These are phyloP conservation scores for Matsumurasca onukii DNA, from an alignment of 1,140 invertebrate species.

Conservation along the genomic window DNA sequence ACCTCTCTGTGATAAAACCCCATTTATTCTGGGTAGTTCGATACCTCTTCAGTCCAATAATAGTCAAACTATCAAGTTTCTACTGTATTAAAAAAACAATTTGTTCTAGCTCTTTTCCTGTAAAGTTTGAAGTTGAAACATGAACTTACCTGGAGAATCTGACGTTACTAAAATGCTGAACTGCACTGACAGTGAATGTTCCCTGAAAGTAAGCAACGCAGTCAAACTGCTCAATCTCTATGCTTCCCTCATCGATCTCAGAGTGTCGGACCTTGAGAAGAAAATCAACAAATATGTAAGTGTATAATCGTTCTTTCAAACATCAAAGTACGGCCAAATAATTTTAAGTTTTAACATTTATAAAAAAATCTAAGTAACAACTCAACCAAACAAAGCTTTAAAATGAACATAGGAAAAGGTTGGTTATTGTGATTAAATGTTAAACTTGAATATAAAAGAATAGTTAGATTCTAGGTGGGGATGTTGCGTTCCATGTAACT, in stretches of 20 bases:
- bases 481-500: not conserved
- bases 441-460: not conserved
- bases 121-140: no score
- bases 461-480: not conserved
- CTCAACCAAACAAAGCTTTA: not conserved
- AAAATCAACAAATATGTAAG: constrained; percentile 33
- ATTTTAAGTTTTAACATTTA: not conserved
- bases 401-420: not conserved
- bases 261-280: not conserved
- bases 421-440: not conserved
- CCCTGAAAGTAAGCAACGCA: constrained; percentile 15
- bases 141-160: no score
- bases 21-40: no score
- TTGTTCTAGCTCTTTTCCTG: no score
- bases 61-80: no score
- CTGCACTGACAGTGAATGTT: no score
- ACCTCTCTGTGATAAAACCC: no score
- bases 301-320: not conserved
- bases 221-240: constrained; percentile 9
- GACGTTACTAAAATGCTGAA: no score
- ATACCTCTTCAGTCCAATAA: no score
- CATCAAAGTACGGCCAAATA: not conserved
- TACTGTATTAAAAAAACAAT: no score
- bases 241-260: constrained; percentile 14
- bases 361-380: not conserved